These are phyloP conservation scores for Conops quadrifasciatus DNA, from an alignment of 2,888 invertebrate species.

Conservation along the genomic window DNA sequence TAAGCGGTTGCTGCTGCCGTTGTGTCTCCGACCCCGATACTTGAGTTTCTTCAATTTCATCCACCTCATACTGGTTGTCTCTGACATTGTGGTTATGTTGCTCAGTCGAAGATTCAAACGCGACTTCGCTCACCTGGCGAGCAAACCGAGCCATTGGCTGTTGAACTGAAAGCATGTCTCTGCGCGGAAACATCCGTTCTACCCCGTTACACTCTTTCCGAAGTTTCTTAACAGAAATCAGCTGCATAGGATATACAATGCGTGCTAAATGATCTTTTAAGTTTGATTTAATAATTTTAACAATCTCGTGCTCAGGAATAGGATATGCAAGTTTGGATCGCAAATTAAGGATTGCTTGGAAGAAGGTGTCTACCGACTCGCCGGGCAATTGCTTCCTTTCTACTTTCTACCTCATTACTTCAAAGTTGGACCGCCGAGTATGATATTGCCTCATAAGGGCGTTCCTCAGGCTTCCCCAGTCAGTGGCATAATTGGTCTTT, in stretches of 20 bases:
- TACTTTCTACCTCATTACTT: constrained; percentile 15
- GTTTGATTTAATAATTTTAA: constrained; percentile 24
- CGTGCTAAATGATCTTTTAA: neutral
- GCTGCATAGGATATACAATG: no score
- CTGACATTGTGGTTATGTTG: no score
- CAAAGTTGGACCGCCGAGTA: constrained; percentile 12
- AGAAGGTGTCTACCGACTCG: neutral
- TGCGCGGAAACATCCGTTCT: neutral
- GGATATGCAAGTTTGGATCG: neutral
- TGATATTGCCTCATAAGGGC: constrained; percentile 19
- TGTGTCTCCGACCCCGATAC: neutral
- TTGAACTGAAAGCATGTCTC: neutral
- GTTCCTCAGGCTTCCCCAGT: neutral
- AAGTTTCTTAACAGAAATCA: no score
- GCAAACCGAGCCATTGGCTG: neutral
- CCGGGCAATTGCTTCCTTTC: constrained; percentile 19
- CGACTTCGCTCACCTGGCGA: neutral
- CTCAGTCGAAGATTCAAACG: neutral
- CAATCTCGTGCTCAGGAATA: constrained; percentile 22
- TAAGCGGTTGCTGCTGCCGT: neutral
- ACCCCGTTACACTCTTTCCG: neutral
- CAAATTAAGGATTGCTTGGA: constrained; percentile 6
- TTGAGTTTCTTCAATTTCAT: neutral
- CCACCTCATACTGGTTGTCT: no score
- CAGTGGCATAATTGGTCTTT: neutral